phyloP scores from a whole-genome alignment of 1,140 invertebrate genomes.

The Drosophila sechellia region DNA sequence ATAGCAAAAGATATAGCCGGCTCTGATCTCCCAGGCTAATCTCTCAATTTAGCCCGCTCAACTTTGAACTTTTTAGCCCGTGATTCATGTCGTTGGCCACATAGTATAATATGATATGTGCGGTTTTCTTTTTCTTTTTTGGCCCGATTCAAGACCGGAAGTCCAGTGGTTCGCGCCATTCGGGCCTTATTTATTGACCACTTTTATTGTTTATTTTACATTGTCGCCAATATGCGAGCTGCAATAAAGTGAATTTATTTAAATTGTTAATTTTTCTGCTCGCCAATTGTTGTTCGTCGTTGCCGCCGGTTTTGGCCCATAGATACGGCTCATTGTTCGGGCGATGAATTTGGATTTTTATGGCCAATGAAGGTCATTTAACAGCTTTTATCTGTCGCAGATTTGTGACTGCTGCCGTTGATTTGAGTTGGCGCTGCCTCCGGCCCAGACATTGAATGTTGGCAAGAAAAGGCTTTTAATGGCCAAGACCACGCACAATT shows the following conservation, averaged over 20 bases:
- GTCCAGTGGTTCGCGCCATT: constrained; percentile 54
- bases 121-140: constrained; percentile 9
- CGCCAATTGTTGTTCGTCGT: constrained; percentile 20
- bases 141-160: constrained; percentile 66
- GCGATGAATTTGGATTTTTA: constrained; percentile 75
- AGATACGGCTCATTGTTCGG: constrained; percentile 74
- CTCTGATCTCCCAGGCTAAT: constrained; percentile 25
- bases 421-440: constrained; percentile 22
- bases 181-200: constrained; percentile 70
- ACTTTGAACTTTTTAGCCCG: constrained; percentile 42
- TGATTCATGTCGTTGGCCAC: constrained; percentile 38
- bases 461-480: constrained; percentile 47
- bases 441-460: constrained; percentile 31
- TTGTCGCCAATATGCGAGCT: constrained; percentile 75
- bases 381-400: constrained; percentile 68
- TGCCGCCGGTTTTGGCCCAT: constrained; percentile 55
- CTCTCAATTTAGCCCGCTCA: constrained; percentile 46
- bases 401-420: constrained; percentile 32
- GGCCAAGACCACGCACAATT: constrained; percentile 65
- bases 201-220: constrained; percentile 79
- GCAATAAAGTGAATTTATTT: constrained; percentile 80
- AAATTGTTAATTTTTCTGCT: constrained; percentile 70
- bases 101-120: constrained; percentile 11
- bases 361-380: constrained; percentile 79
- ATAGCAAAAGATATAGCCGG: constrained; percentile 18